Percentiles rank a stretch among this genome's conserved stretches.
These are phyloP conservation scores for Panagrolaimus sp. DNA, from an alignment of 1,140 invertebrate species.

Conservation along the genomic window DNA sequence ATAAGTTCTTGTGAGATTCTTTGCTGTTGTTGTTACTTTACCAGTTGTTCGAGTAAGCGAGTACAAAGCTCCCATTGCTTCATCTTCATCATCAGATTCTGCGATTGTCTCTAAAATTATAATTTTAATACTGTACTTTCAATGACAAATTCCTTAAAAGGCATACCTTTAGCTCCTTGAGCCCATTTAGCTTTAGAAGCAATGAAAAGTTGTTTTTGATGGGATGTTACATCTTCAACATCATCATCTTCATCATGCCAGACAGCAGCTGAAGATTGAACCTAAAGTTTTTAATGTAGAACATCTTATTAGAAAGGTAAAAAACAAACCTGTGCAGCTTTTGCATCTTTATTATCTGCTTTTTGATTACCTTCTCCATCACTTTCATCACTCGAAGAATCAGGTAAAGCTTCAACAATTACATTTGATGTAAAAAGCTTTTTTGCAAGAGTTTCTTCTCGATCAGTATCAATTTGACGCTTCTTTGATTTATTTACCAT, in stretches of 20 bases:
- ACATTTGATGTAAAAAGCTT: conserved; percentile 1
- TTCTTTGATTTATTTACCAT: neutral
- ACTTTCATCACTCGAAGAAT: neutral
- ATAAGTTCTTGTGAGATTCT: conserved; percentile 25
- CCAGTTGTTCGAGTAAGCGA: conserved; percentile 26
- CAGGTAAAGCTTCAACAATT: neutral
- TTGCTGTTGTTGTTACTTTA: conserved; percentile 17
- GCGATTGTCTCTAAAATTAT: neutral
- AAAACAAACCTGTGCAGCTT: neutral
- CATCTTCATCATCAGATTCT: conserved; percentile 34
- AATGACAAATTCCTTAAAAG: neutral
- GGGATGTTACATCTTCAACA: neutral
- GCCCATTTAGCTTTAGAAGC: neutral
- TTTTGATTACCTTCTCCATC: neutral
- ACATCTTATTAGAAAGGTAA: neutral
- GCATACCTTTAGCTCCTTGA: neutral
- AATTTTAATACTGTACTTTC: neutral
- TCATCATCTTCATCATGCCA: conserved; percentile 14
- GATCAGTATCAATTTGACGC: neutral
- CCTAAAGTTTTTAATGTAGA: neutral
- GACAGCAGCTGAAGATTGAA: neutral
- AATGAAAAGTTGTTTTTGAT: neutral
- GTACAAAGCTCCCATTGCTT: conserved; percentile 26
- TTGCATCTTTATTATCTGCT: neutral
- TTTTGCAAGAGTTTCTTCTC: conserved; percentile 2